Conservation (phyloP, 2,113 vertebrate genomes). For the Oreochromis niloticus region DNA sequence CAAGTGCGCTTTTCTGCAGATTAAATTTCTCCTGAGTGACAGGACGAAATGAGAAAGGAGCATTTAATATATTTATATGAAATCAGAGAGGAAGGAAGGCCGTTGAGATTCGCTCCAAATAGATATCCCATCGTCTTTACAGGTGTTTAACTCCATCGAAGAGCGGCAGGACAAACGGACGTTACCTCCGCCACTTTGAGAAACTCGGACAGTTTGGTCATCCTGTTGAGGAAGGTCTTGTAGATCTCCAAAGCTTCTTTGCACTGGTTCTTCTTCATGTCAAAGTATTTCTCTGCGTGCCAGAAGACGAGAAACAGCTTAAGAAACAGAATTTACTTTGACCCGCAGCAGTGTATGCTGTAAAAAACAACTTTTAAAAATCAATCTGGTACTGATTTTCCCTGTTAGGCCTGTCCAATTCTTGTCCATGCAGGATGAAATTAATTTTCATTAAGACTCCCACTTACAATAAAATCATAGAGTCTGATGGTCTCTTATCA, state of each 20-base stretch:
- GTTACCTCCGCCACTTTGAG: slow-evolving; percentile 96
- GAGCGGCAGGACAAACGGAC: slow-evolving; percentile 16
- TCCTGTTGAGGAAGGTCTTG: slow-evolving; percentile 93
- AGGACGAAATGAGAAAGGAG: background rate
- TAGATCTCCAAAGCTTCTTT: slow-evolving; percentile 96
- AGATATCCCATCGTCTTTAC: slow-evolving; percentile 5
- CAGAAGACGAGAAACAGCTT: background rate
- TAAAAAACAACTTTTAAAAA: background rate
- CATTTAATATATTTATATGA: background rate
- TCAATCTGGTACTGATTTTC: background rate
- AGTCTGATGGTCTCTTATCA: background rate
- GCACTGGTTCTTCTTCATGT: slow-evolving; percentile 98
- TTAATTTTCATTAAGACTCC: background rate
- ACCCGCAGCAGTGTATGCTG: background rate
- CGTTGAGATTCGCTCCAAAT: slow-evolving; percentile 47
- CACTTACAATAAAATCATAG: background rate
- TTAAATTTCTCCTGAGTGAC: background rate
- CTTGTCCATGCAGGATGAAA: background rate
- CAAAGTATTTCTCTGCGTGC: slow-evolving; percentile 91
- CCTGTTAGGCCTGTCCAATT: background rate
- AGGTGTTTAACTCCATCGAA: background rate
- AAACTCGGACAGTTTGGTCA: slow-evolving; percentile 95
- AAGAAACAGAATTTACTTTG: background rate
- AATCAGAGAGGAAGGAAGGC: background rate
- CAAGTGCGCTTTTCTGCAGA: background rate